Conservation (phyloP, 2,113 vertebrate genomes). For the Amphiprion percula region DNA sequence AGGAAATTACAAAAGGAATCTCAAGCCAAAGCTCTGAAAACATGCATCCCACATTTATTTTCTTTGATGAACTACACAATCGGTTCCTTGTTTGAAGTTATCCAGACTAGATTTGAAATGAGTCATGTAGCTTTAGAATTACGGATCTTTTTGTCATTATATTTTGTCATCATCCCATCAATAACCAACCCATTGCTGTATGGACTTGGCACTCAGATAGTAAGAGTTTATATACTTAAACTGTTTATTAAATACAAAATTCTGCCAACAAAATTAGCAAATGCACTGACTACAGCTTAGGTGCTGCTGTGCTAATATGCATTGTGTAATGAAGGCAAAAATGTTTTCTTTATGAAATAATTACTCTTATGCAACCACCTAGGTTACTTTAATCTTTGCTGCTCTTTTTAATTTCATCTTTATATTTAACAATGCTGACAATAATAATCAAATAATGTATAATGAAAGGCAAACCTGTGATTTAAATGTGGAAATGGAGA, state of each 20-base stretch:
- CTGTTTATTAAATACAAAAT: slow-evolving; percentile 43
- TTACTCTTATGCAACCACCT: too few species aligned
- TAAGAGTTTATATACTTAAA: slow-evolving; percentile 64
- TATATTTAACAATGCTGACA: too few species aligned
- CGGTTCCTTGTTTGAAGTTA: slow-evolving; percentile 47
- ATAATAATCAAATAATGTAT: too few species aligned
- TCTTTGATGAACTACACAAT: slow-evolving; percentile 71
- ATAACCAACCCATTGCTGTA: slow-evolving; percentile 71
- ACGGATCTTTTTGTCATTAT: slow-evolving; percentile 64
- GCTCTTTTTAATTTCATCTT: too few species aligned
- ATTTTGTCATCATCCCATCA: slow-evolving; percentile 58
- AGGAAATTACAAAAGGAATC: slow-evolving; percentile 42
- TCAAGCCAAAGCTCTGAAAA: slow-evolving; percentile 74
- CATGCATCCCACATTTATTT: slow-evolving; percentile 79
- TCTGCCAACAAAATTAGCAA: slow-evolving; percentile 12
- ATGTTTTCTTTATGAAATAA: too few species aligned
- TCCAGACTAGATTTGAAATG: slow-evolving; percentile 63
- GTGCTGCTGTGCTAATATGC: neutral
- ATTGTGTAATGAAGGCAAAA: neutral
- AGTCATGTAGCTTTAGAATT: slow-evolving; percentile 15
- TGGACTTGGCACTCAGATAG: slow-evolving; percentile 60
- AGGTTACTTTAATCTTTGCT: too few species aligned
- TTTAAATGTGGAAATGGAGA: too few species aligned
- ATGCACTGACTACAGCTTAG: neutral
- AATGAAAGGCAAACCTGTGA: too few species aligned